Evolutionary conservation across 2,113 vertebrate species (phyloP).

Genomic region (Oenanthe oenanthe): DNA sequence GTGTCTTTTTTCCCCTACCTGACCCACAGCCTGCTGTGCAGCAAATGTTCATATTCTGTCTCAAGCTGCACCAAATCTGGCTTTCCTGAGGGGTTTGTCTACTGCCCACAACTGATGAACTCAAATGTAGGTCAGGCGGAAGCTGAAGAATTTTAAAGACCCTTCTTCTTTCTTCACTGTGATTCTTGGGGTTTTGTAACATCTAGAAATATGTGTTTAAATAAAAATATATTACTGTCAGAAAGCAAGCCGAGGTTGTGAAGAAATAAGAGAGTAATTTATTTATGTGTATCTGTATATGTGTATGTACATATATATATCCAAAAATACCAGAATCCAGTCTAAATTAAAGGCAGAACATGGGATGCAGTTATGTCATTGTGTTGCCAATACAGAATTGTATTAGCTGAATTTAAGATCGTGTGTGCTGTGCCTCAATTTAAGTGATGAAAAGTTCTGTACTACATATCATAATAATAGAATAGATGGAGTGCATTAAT

Average conservation of each 20-base stretch:
- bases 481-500: neutral
- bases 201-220: neutral
- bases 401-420: neutral
- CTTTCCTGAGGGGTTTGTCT: slow-evolving; percentile 17
- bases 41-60: neutral
- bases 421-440: neutral
- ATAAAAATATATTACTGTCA: neutral
- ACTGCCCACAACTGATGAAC: neutral
- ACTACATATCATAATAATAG: neutral
- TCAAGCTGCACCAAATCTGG: neutral
- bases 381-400: neutral
- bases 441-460: neutral
- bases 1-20: neutral
- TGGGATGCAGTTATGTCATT: neutral
- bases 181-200: neutral
- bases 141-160: slow-evolving; percentile 29
- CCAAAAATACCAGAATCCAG: neutral
- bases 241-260: neutral
- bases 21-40: neutral
- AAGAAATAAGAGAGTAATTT: neutral
- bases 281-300: neutral
- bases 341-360: neutral
- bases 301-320: neutral
- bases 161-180: neutral
- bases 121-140: slow-evolving; percentile 43